Percentiles rank a stretch among this genome's conserved stretches.
Conservation (phyloP, 2,797 vertebrate genomes). For the Benthosema pterotum region DNA sequence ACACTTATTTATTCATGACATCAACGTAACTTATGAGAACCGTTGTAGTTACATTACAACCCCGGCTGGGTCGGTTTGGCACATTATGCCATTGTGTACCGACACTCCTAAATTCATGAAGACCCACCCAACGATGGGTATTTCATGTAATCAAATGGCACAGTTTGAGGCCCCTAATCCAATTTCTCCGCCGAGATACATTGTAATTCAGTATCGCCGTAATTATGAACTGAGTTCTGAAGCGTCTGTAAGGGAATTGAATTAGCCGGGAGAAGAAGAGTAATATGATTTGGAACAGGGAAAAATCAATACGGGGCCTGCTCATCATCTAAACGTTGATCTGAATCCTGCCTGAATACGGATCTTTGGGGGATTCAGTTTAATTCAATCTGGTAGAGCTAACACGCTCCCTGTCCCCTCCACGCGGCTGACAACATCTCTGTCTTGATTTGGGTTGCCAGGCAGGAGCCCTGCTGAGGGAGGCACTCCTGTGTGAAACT, state of each 20-base stretch:
- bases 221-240: slow-evolving; percentile 79
- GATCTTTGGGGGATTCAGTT: slow-evolving; percentile 72
- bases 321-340: slow-evolving; percentile 69
- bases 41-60: slow-evolving; percentile 58
- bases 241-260: slow-evolving; percentile 72
- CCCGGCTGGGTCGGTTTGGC: slow-evolving; percentile 52
- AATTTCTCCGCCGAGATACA: slow-evolving; percentile 70
- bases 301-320: slow-evolving; percentile 73
- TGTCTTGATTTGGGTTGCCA: slow-evolving; percentile 73
- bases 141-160: slow-evolving; percentile 73
- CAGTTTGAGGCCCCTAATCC: slow-evolving; percentile 74
- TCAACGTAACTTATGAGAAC: slow-evolving; percentile 63
- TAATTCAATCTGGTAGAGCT: slow-evolving; percentile 73
- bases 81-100: slow-evolving; percentile 56
- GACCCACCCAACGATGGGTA: slow-evolving; percentile 65
- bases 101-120: slow-evolving; percentile 55
- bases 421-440: slow-evolving; percentile 69
- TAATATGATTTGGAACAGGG: slow-evolving; percentile 77
- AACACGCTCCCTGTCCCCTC: slow-evolving; percentile 68
- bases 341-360: slow-evolving; percentile 73
- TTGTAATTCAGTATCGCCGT: slow-evolving; percentile 72
- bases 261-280: slow-evolving; percentile 71
- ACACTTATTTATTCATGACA: slow-evolving; percentile 61
- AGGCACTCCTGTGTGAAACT: slow-evolving; percentile 37
- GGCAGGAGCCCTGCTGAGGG: slow-evolving; percentile 53